Base-by-base conservation (phyloP, 30 jellyfish, hydroid and myxozoan species). In the Aurelia sp. region DNA sequence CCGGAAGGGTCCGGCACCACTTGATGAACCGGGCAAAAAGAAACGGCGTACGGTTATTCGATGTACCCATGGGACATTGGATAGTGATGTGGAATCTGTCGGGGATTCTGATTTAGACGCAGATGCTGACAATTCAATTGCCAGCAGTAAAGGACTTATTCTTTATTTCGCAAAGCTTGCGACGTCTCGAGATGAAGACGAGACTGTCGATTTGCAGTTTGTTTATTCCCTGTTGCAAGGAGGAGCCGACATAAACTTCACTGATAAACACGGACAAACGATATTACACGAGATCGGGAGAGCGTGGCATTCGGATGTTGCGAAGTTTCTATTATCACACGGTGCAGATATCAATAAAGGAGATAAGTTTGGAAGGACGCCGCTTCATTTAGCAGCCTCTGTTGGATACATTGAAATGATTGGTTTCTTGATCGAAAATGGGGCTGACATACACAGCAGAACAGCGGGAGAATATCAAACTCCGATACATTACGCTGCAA, bases 261-360 rank as follows among this genome's bases (percentile, higher is more conserved):
- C 97, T 55, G 97, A 89, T 53, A 74, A 76, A 33, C 94, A 81
- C 84, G 97, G 97, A 65, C 97, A 89, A 53, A 81, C 97, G 3
- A 82, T 89, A 19, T 79, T 89, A 61, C 97, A 89, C 66, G 97
- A 89, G 65, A 82, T 89, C 12, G 84, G 90, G 3, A 71, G 93
- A 16, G 97, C 97, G 23, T 89, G 97, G 97, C 97, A 89, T 55
- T 78, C 93, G 10, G 97, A 89, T 41, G 97, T 89, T 15, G 97
- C 91, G 9, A 89, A 89, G 63, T 89, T 89, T 75, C 20, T 89
- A 55, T 64, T 89, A 44, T 73, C 93, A 4, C 93, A 89, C 30
- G 93, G 93, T 13, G 93, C 97, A 3, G 91, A 82, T 40, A 89
- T 89, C 71, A 89, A 89, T 53, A 89, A 89, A 68, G 97, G 97